Base-by-base conservation (phyloP, 2,113 vertebrate genomes). In the Zingel zingel region DNA sequence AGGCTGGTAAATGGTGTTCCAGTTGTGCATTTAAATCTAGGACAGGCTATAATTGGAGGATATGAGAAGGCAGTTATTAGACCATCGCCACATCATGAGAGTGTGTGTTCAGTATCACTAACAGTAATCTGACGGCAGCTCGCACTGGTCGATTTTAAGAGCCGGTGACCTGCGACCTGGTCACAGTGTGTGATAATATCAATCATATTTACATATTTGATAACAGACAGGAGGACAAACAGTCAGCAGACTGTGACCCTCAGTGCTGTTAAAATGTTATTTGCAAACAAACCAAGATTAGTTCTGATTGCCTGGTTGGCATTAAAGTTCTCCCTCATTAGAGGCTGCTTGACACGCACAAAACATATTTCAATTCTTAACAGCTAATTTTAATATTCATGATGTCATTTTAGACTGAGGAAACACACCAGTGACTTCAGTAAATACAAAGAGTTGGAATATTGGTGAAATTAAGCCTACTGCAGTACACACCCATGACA, bases 161-260 rank as follows among this genome's bases (percentile, higher is more conserved):
- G 39, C 56, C 12, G 1, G 19, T 36, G 75, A 75, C 30, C 74
- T 54, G 69, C 9, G 10, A 43, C 68, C 62, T 76, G 50, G 39
- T 43, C 39, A 69, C 72, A 65, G 57, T 12, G 36, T 71, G 63
- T 27, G 45, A 62, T 59, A 19, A 23, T 14, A 78, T 45, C 70
- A 81, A 47, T 76, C 67, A 25, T 14, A 74, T 77, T 81, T 57
- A 65, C 58, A 53, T 67, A n/a, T 86, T 36, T 68, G 56, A 82
- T 74, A 69, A 77, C 77, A 75, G 23, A 79, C 47, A 58, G 15
- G 21, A 71, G 21, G 6, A 68, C 10, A 1, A 4, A n/a, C 23
- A n/a, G 43, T 4, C 39, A 76, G 23, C 14, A 5, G 36, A 74
- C 21, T 16, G 18, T 6, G 48, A 77, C 15, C 12, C 59, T 69